phyloP scores from a whole-genome alignment of 1,140 invertebrate species.

The Drosophila pruinosa region DNA sequence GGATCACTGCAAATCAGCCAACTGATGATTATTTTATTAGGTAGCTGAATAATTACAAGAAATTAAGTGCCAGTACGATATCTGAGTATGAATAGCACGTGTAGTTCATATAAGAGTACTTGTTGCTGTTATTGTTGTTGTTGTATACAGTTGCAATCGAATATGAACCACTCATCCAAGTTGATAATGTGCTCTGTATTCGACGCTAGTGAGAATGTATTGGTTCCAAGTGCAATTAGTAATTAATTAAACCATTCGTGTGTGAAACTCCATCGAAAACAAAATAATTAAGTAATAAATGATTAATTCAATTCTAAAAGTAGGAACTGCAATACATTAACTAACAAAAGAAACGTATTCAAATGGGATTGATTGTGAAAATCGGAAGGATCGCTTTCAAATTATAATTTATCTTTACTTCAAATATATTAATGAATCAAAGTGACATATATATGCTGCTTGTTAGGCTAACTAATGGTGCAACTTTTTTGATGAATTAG shows the following conservation, averaged over 20 bases:
- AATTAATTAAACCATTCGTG: slow-evolving; percentile 65
- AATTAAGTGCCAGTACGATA: slow-evolving; percentile 47
- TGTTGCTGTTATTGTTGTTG: slow-evolving; percentile 11
- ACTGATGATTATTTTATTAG: slow-evolving; percentile 66
- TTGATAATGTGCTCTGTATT: slow-evolving; percentile 8
- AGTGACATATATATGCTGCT: too few species aligned
- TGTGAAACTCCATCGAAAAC: slow-evolving; percentile 42
- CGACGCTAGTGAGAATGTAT: neutral
- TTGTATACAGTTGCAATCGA: slow-evolving; percentile 11
- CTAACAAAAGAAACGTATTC: neutral
- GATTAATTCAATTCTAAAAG: neutral
- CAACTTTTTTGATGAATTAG: neutral
- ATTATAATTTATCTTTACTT: neutral
- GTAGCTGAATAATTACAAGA: slow-evolving; percentile 71
- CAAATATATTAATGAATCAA: too few species aligned
- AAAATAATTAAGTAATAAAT: slow-evolving; percentile 29
- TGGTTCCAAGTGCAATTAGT: slow-evolving; percentile 25
- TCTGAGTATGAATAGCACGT: slow-evolving; percentile 30
- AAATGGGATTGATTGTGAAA: neutral
- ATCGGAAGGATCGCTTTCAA: neutral
- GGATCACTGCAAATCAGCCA: slow-evolving; percentile 36
- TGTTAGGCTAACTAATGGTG: neutral
- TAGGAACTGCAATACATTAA: neutral
- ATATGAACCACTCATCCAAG: slow-evolving; percentile 22
- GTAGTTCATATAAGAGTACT: slow-evolving; percentile 30